Evolutionary conservation across 2,113 vertebrate genomes (phyloP).

Genomic region (Hypomesus transpacificus): DNA sequence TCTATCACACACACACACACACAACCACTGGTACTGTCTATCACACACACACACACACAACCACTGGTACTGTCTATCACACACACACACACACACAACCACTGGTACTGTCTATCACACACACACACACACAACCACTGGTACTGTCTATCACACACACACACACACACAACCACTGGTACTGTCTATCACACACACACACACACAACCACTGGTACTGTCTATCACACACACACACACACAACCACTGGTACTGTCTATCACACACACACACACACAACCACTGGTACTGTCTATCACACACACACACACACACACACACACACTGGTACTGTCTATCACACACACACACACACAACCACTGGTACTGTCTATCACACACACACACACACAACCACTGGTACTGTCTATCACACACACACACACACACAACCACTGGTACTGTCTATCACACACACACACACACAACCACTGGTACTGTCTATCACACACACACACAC

Average conservation of each 20-base stretch:
- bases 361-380: no score
- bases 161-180: constrained; percentile 33
- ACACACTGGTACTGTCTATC: constrained; percentile 41
- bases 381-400: not conserved
- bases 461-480: constrained; percentile 45
- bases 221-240: no score
- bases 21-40: constrained; percentile 43
- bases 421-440: no score
- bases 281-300: no score
- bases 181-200: constrained; percentile 17
- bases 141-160: no score
- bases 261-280: constrained; percentile 11
- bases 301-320: not conserved
- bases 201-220: not conserved
- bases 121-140: no score
- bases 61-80: no score
- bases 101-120: not conserved
- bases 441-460: no score
- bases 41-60: constrained; percentile 12
- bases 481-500: not conserved
- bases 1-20: no score
- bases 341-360: not conserved
- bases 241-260: constrained; percentile 43
- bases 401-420: constrained; percentile 38
- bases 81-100: no score